Conservation (phyloP, 2,888 invertebrate species). For the Hypena proboscidalis region DNA sequence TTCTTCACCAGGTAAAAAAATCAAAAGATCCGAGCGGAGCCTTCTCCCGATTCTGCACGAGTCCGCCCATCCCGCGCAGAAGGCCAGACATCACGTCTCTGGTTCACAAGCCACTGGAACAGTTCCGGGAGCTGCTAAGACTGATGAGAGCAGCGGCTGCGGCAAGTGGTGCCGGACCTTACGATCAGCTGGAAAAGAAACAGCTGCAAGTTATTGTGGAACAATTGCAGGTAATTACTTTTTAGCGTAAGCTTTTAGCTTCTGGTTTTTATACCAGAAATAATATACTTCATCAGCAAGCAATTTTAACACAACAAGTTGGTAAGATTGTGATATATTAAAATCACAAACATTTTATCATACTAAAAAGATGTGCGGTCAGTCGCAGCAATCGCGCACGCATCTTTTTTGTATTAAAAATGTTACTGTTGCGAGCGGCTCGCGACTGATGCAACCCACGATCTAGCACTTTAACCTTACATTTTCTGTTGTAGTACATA, state of each 20-base stretch:
- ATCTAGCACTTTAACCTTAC: too few relatives aligned
- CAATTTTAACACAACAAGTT: not conserved
- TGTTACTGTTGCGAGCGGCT: too few relatives aligned
- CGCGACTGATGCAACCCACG: too few relatives aligned
- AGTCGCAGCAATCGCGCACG: too few relatives aligned
- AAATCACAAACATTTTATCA: too few relatives aligned
- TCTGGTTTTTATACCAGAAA: not conserved
- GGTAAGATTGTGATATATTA: too few relatives aligned
- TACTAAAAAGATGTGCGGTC: too few relatives aligned
- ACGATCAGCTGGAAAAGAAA: slow-evolving; percentile 78
- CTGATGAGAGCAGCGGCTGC: slow-evolving; percentile 77
- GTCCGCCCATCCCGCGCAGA: slow-evolving; percentile 92
- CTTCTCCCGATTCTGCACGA: slow-evolving; percentile 92
- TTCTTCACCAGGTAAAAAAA: slow-evolving; percentile 84
- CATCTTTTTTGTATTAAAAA: too few relatives aligned
- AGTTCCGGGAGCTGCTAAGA: slow-evolving; percentile 83
- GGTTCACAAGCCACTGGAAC: slow-evolving; percentile 93
- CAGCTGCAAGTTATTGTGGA: slow-evolving; percentile 79
- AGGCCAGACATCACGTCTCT: slow-evolving; percentile 94
- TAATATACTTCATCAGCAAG: not conserved
- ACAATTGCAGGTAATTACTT: slow-evolving; percentile 71
- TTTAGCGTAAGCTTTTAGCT: not conserved
- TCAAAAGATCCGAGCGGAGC: slow-evolving; percentile 90
- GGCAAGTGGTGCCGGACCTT: slow-evolving; percentile 69
- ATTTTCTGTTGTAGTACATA: too few relatives aligned